Evolutionary conservation across 2,888 invertebrate genomes (phyloP), one percentile per base, ranked within the genome.

Genomic region (Melipona beecheii): DNA sequence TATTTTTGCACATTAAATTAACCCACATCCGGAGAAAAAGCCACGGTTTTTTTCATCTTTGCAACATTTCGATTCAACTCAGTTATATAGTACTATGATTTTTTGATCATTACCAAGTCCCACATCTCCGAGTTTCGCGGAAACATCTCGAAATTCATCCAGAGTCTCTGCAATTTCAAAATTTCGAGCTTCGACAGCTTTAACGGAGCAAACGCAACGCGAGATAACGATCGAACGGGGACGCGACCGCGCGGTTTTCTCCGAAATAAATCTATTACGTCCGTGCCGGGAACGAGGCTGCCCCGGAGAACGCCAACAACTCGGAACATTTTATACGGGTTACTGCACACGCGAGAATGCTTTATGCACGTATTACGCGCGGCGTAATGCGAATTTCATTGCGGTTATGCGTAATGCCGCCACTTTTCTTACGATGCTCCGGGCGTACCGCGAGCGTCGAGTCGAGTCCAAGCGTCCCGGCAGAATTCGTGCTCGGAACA

Each of bases 351-450:
- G 88, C 81, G 79, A 79, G 78, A 4, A 17, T 82, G 80, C 83
- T 91, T 89, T 86, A 88, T 81, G 82, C 86, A 76, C 85, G 83
- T 87, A 87, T 90, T 89, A 90, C 87, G 91, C 90, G 95, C 94
- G 95, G 95, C 91, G 95, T 95, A 94, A 95, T 95, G 92, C 95
- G 95, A 93, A 94, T 95, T 94, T 95, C 90, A 91, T 91, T 95
- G 94, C 95, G 95, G 79, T 79, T 82, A 82, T 82, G 94, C 94
- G 93, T 92, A 94, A 93, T 93, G 92, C 92, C 90, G 92, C 92
- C 90, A 92, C 87, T 84, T 91, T 90, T 80, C 85, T 86, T 80
- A 75, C 74, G 75, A 50, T 72, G 78, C 83, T 76, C 70, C 72
- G 54, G 80, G 78, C 81, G 64, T 24, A 49, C 31, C 68, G 72